A percentile compares a stretch with the other conserved stretches of the same genome.
These are phyloP conservation scores for Tetranychus piercei DNA, from an alignment of 2,888 invertebrate genomes.

Conservation along the genomic window DNA sequence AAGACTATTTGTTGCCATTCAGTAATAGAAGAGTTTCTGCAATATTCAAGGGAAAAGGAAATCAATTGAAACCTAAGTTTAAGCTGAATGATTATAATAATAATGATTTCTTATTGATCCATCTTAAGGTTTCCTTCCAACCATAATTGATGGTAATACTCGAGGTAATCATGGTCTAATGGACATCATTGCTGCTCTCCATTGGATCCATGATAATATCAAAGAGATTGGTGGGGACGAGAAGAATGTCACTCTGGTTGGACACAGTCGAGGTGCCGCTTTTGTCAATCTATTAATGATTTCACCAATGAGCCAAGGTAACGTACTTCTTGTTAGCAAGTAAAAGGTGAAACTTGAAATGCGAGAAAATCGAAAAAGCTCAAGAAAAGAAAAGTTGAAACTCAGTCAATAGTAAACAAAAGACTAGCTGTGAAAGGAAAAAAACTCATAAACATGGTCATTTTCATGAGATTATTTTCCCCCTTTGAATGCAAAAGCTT, in stretches of 20 bases:
- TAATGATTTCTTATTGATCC: not conserved
- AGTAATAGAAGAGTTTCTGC: no score
- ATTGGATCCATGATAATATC: conserved; percentile 92
- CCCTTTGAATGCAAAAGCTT: no score
- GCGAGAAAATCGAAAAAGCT: not conserved
- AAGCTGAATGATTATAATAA: no score
- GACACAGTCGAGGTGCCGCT: conserved; percentile 90
- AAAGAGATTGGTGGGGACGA: conserved; percentile 86
- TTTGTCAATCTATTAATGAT: conserved; percentile 94
- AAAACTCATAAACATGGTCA: no score
- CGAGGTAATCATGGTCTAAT: conserved; percentile 75
- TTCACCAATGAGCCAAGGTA: conserved; percentile 83
- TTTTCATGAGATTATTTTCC: no score
- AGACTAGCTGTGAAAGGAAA: no score
- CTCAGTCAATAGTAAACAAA: not conserved
- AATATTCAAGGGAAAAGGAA: no score
- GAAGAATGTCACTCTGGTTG: conserved; percentile 73
- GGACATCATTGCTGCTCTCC: conserved; percentile 89
- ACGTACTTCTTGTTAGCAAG: conserved; percentile 27
- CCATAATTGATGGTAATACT: conserved; percentile 25
- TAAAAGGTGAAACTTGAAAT: not conserved
- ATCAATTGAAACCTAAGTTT: no score
- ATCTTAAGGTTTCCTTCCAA: conserved; percentile 18
- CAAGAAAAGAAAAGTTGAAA: not conserved
- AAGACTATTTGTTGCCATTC: no score